Evolutionary conservation across 1,140 invertebrate species (phyloP), one percentile per base, ranked within the genome.

Genomic region (Helicoverpa zea): DNA sequence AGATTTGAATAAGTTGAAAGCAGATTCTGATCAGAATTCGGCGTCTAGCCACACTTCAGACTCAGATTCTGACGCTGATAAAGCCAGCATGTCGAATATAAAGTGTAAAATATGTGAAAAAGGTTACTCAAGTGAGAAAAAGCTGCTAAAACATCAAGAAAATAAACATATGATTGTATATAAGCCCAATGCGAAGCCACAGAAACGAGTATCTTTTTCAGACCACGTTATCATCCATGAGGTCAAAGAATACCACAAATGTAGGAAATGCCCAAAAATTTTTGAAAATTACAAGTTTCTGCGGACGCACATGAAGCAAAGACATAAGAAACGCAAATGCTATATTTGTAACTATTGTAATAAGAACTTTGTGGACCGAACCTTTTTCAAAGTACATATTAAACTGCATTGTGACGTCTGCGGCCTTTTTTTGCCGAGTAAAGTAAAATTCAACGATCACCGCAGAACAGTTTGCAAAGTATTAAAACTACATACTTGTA

Each of bases 321-420:
- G 72, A 3, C 93, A 94, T n/a, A 94, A 90, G 66, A 94, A 94
- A 80, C 88, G 91, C 18, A 93, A 91, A 86, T 92, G 91, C 58
- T 94, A 94, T 63, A 90, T 94, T 47, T 94, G 93, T 58, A 73
- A 91, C 79, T 94, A 94, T 70, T 94, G 93, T 54, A 81, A 85
- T 16, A 94, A 90, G 66, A 89, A 88, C 10, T 94, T 94, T 84
- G 81, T 89, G 7, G 91, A 94, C 76, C 81, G 92, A 56, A 91
- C 88, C 81, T 89, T 94, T 51, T 94, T 94, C 43, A 94, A 94
- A 87, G 86, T 92, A 0, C 93, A 94, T 74, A 91, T 94, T 13
- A 92, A 90, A 80, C 49, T 93, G 29, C 93, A 94, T 61, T 94
- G 93, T 61, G 89, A 92, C 59, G 66, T 86, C 0, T 94, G 93